Base-by-base conservation (phyloP, 1,140 invertebrate species). In the Bombus polaris region DNA sequence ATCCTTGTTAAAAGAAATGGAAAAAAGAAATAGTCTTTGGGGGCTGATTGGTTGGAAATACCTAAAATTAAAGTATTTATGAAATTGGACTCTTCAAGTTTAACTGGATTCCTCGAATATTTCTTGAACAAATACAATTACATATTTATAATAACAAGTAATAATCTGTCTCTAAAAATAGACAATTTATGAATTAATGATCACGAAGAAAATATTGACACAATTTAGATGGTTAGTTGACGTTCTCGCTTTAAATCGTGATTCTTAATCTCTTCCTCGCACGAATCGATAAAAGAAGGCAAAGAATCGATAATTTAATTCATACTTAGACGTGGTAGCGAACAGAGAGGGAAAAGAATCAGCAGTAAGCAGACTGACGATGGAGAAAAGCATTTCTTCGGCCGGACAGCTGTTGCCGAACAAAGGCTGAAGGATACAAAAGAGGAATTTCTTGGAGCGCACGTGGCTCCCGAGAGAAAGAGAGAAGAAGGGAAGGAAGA, bases 341-440 rank as follows among this genome's bases (percentile, higher is more conserved):
- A 42, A 57, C 42, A 76, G 44, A 37, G 71, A 44, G 37, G 22
- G 12, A n/a, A 81, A 87, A 82, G 87, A 83, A 88, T 83, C 25
- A 70, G 83, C 70, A 78, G 83, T 85, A 81, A 76, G 81, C 76
- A 79, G 86, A 78, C 88, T 90, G 91, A 92, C 87, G 90, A 85
- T 90, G 88, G 90, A 92, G 91, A 93, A 89, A 92, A 94, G 93
- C 94, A 94, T 94, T 94, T 92, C 93, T 93, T 92, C 85, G 87
- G 90, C 85, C 91, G 92, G 93, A 94, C 93, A 94, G 94, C 94
- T 94, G 94, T 91, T 92, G 90, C 89, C 92, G 93, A 94, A 95
- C 94, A 94, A 94, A 94, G 93, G 92, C 91, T 82, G 87, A 89
- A 90, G 90, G 88, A 92, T 94, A 93, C 92, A 91, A 93, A 92